A percentile compares a stretch with the other conserved stretches of the same genome.
Evolutionary conservation across 2,888 invertebrate species (phyloP).

Genomic region (Cosmorhoe ocellata): DNA sequence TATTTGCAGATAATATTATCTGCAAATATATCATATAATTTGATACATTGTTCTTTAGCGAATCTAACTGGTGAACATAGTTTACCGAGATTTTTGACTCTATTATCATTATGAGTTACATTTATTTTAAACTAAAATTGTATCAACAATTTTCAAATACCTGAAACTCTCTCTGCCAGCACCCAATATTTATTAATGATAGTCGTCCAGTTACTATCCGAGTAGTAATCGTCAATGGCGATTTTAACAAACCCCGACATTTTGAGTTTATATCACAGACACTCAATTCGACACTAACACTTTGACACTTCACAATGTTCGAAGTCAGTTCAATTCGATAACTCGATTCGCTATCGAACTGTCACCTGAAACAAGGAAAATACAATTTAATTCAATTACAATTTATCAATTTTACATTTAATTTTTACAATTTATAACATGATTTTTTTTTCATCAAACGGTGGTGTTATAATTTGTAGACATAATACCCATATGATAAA

Average conservation of each 20-base stretch:
- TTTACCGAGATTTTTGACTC: too few relatives aligned
- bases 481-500: too few relatives aligned
- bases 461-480: too few relatives aligned
- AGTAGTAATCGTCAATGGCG: conserved; percentile 85
- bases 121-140: too few relatives aligned
- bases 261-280: conserved; percentile 45
- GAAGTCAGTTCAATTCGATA: conserved; percentile 49
- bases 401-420: too few relatives aligned
- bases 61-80: too few relatives aligned
- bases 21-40: too few relatives aligned
- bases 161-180: conserved; percentile 88
- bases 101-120: too few relatives aligned
- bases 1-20: too few relatives aligned
- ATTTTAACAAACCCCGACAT: conserved; percentile 86
- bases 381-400: conserved; percentile 1
- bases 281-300: conserved; percentile 49
- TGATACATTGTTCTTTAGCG: too few relatives aligned
- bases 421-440: too few relatives aligned
- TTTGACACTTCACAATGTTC: conserved; percentile 42
- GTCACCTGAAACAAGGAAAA: conserved; percentile 68
- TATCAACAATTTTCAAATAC: conserved; percentile 77
- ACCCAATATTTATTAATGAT: conserved; percentile 87
- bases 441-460: too few relatives aligned
- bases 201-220: conserved; percentile 84
- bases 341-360: conserved; percentile 49